Percentiles rank a stretch among this genome's conserved stretches.
These are phyloP conservation scores for Rhabdornis inornatus DNA, from an alignment of 2,113 vertebrate species.

Conservation along the genomic window DNA sequence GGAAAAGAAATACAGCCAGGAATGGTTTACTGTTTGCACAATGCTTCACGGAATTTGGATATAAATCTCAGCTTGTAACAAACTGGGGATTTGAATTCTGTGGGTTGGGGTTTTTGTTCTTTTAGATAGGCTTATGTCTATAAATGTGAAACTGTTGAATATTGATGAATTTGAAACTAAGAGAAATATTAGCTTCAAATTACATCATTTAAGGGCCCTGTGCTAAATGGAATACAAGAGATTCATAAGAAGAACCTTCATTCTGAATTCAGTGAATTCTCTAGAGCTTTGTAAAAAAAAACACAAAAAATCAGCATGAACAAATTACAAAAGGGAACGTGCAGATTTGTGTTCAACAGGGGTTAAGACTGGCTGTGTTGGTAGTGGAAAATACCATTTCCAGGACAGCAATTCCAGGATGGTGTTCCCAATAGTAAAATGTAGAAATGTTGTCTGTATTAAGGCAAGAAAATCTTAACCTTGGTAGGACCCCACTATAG, in stretches of 20 bases:
- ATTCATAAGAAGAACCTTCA: background rate
- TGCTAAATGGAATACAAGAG: background rate
- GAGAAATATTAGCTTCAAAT: background rate
- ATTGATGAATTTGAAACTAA: background rate
- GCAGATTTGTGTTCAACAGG: background rate
- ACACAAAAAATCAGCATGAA: accelerated
- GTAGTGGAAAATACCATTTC: background rate
- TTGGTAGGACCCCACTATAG: background rate
- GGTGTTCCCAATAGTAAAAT: background rate
- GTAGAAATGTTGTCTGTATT: background rate
- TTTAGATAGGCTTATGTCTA: background rate
- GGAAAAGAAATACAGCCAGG: background rate
- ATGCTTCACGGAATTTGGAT: background rate
- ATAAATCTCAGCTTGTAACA: background rate
- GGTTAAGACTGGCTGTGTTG: background rate
- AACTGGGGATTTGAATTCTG: background rate
- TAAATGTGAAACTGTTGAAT: background rate
- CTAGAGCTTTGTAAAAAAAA: background rate
- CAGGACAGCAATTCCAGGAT: background rate
- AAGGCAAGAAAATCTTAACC: background rate
- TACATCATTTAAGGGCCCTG: background rate
- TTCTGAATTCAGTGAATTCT: background rate
- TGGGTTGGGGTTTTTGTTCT: background rate
- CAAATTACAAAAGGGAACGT: accelerated
- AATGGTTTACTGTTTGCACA: background rate